A percentile compares a stretch with the other conserved stretches of the same genome.
Evolutionary conservation across 2,113 vertebrate species (phyloP).

Genomic region (Oplegnathus fasciatus): DNA sequence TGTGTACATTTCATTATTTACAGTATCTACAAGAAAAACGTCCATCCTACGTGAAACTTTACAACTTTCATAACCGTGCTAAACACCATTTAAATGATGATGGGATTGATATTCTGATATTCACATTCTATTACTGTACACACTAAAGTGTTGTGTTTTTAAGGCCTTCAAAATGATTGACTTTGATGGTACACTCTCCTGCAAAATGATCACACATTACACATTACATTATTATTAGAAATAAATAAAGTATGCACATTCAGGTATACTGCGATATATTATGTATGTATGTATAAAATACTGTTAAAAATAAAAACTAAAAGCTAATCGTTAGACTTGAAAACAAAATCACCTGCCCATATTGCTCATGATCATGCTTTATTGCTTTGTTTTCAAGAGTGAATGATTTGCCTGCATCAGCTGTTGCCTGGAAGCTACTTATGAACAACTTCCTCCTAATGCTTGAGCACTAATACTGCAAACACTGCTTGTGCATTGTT

Average conservation of each 20-base stretch:
- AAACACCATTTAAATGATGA: too few relatives aligned
- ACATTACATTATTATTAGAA: neutral
- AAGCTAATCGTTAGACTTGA: neutral
- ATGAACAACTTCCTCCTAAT: neutral
- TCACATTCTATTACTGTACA: too few relatives aligned
- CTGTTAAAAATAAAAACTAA: neutral
- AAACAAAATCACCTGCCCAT: too few relatives aligned
- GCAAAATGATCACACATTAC: too few relatives aligned
- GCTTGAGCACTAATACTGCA: neutral
- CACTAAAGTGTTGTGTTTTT: too few relatives aligned
- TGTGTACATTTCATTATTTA: too few relatives aligned
- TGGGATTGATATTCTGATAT: too few relatives aligned
- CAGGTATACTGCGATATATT: neutral
- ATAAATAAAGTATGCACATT: neutral
- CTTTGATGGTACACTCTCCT: too few relatives aligned
- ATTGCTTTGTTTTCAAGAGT: conserved; percentile 3
- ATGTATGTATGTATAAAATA: too few relatives aligned
- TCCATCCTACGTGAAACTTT: neutral
- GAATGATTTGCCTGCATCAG: neutral
- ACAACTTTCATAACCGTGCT: too few relatives aligned
- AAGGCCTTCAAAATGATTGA: too few relatives aligned
- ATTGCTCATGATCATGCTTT: neutral
- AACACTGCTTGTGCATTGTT: neutral
- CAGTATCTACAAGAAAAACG: too few relatives aligned
- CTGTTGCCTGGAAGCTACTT: neutral